Evolutionary conservation across 2,888 invertebrate species (phyloP).

Genomic region (Drosophila cognata): DNA sequence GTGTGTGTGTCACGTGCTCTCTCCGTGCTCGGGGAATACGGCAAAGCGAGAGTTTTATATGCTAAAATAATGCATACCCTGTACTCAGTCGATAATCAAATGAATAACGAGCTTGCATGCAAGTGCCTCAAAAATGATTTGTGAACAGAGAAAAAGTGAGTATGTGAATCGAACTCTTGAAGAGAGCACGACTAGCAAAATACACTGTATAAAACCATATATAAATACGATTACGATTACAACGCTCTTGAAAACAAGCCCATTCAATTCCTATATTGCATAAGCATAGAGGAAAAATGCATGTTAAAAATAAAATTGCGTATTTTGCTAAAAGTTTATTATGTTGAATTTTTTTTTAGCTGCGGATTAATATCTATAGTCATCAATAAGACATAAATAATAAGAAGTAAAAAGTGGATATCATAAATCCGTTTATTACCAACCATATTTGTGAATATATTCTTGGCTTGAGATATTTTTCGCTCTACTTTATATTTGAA

Average conservation of each 20-base stretch:
- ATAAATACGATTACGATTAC: neutral
- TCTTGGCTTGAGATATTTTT: neutral
- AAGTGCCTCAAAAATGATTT: neutral
- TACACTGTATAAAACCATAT: neutral
- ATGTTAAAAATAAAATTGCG: neutral
- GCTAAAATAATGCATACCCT: conserved; percentile 29
- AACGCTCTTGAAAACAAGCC: neutral
- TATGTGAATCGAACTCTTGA: neutral
- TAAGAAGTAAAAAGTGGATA: neutral
- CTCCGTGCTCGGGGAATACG: conserved; percentile 73
- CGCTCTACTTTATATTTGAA: neutral
- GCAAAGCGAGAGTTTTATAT: conserved; percentile 34
- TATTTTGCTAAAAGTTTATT: neutral
- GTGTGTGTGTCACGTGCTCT: conserved; percentile 55
- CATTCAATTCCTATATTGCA: neutral
- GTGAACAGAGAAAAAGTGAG: neutral
- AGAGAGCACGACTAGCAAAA: neutral
- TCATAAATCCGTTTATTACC: neutral
- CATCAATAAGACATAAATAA: neutral
- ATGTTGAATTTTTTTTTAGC: neutral
- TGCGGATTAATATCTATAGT: neutral
- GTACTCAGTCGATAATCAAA: neutral
- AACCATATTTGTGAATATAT: neutral
- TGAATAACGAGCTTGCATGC: neutral
- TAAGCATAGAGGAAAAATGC: neutral